Conservation (phyloP, 2,113 vertebrate genomes). For the Sceloporus tristichus region DNA sequence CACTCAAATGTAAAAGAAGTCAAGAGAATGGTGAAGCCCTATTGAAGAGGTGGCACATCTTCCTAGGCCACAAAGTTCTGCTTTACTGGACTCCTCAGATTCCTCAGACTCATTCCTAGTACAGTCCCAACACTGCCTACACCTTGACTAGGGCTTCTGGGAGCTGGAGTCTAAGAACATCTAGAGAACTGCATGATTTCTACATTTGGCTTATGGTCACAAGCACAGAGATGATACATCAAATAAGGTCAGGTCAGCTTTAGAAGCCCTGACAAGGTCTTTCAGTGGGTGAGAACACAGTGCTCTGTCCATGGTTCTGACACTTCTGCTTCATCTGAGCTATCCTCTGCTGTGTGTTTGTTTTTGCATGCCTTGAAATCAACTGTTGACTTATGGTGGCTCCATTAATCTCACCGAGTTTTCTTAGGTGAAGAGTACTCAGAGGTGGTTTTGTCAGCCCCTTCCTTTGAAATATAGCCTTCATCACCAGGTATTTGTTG, state of each 20-base stretch:
- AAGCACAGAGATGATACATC: not conserved
- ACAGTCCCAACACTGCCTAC: not conserved
- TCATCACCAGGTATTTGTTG: too few species aligned
- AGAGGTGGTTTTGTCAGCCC: too few species aligned
- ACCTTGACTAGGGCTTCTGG: not conserved
- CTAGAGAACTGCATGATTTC: too few species aligned
- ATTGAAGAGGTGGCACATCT: not conserved
- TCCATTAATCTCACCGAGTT: too few species aligned
- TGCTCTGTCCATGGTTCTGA: not conserved
- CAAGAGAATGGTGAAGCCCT: not conserved
- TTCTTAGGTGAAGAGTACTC: too few species aligned
- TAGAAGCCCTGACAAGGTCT: too few species aligned
- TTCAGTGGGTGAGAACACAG: not conserved
- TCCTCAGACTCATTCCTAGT: not conserved
- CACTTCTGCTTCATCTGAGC: not conserved
- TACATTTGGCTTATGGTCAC: not conserved
- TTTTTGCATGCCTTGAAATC: too few species aligned
- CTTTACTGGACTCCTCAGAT: not conserved
- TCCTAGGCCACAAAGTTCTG: not conserved
- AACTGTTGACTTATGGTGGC: too few species aligned
- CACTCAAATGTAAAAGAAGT: not conserved
- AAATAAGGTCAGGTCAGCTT: not conserved
- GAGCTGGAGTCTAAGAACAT: too few species aligned
- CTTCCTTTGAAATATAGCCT: too few species aligned
- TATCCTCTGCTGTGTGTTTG: not conserved